Evolutionary conservation across 1,140 invertebrate genomes (phyloP).

Genomic region (Hestina assimilis): DNA sequence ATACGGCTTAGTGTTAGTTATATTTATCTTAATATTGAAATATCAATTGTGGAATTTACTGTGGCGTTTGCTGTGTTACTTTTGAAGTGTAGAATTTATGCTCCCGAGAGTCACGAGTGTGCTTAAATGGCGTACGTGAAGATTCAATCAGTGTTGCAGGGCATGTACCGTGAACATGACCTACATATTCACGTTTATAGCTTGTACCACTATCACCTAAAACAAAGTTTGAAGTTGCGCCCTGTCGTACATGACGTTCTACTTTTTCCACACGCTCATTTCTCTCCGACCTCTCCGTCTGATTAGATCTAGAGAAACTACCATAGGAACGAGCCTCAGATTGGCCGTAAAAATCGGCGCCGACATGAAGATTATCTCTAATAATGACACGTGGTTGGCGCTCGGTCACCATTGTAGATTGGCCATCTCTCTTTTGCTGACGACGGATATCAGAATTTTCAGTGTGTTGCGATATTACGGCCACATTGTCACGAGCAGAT

Average conservation of each 20-base stretch:
- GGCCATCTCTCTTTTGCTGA: conserved; percentile 68
- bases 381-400: conserved; percentile 79
- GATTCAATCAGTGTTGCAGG: conserved; percentile 87
- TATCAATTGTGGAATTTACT: conserved; percentile 23
- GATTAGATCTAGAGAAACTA: conserved; percentile 79
- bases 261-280: conserved; percentile 69
- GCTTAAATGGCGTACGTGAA: conserved; percentile 86
- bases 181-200: conserved; percentile 88
- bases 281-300: conserved; percentile 71
- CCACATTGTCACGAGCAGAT: conserved; percentile 75
- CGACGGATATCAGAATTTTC: conserved; percentile 65
- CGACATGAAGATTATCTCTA: conserved; percentile 82
- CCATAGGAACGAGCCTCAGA: conserved; percentile 81
- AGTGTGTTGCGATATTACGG: conserved; percentile 68
- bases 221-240: conserved; percentile 86
- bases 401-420: conserved; percentile 70
- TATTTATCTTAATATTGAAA: too few relatives aligned
- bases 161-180: conserved; percentile 85
- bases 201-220: conserved; percentile 84
- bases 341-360: conserved; percentile 85
- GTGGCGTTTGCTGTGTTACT: conserved; percentile 52
- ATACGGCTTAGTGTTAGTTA: conserved; percentile 30
- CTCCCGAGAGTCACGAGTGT: conserved; percentile 88
- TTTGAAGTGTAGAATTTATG: conserved; percentile 90
- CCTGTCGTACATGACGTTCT: conserved; percentile 78